phyloP scores from a whole-genome alignment of 2,888 invertebrate genomes.

The Muscina levida region DNA sequence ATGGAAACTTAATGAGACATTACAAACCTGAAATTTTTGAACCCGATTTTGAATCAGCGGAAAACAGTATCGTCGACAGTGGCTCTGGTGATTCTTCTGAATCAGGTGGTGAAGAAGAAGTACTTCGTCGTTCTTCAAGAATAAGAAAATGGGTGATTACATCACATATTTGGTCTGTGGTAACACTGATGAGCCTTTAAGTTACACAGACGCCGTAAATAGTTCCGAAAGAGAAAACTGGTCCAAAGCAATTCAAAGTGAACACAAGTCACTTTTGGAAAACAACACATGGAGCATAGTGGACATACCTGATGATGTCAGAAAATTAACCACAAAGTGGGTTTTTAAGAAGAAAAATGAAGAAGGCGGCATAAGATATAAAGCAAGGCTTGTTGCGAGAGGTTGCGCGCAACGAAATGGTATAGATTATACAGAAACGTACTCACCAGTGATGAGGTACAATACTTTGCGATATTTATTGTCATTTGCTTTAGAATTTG shows the following conservation, averaged over 20 bases:
- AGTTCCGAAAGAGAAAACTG: slow-evolving; percentile 1
- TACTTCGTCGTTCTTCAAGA: no score
- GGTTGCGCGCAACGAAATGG: slow-evolving; percentile 8
- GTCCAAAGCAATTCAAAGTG: slow-evolving; percentile 30
- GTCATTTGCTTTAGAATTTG: background rate
- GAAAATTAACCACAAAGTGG: slow-evolving; percentile 41
- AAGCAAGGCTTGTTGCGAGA: slow-evolving; percentile 46
- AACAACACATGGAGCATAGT: slow-evolving; percentile 12
- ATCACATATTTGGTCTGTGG: no score
- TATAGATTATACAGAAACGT: slow-evolving; percentile 34
- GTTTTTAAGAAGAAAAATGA: slow-evolving; percentile 21
- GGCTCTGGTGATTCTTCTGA: no score
- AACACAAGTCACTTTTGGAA: slow-evolving; percentile 25
- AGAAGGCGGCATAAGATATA: slow-evolving; percentile 34
- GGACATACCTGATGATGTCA: background rate
- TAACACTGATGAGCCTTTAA: slow-evolving; percentile 4
- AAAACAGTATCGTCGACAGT: no score
- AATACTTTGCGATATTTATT: background rate
- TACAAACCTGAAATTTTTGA: slow-evolving; percentile 22
- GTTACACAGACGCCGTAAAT: background rate
- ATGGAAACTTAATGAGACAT: no score
- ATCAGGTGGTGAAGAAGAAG: background rate
- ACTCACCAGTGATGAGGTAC: slow-evolving; percentile 25
- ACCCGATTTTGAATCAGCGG: no score
- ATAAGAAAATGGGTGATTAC: no score